phyloP scores from a whole-genome alignment of 2,797 vertebrate species.

The Hemitrygon akajei region DNA sequence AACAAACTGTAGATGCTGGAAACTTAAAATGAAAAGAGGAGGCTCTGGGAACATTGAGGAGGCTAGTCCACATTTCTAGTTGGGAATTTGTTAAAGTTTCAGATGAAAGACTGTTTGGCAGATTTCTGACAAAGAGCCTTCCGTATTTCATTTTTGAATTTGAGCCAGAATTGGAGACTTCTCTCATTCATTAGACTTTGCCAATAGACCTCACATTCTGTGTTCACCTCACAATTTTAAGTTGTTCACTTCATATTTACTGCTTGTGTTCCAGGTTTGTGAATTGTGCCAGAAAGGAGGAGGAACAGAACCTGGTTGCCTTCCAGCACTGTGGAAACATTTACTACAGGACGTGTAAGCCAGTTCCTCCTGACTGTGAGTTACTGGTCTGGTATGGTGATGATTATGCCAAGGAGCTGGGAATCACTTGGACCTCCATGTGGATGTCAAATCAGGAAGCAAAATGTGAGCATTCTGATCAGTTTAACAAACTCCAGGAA shows the following conservation, averaged over 20 bases:
- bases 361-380: conserved; percentile 47
- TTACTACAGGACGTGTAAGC: conserved; percentile 48
- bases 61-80: too few relatives aligned
- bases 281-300: conserved; percentile 51
- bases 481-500: neutral
- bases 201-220: neutral
- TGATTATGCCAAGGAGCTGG: conserved; percentile 51
- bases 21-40: too few relatives aligned
- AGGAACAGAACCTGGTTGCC: conserved; percentile 57
- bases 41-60: too few relatives aligned
- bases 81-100: too few relatives aligned
- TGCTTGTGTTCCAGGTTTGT: conserved; percentile 48
- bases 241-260: neutral
- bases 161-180: too few relatives aligned
- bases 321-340: conserved; percentile 55
- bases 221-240: neutral
- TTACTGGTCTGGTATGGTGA: conserved; percentile 57
- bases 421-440: conserved; percentile 48
- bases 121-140: too few relatives aligned
- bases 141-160: too few relatives aligned
- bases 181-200: too few relatives aligned
- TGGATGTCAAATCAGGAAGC: conserved; percentile 45
- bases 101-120: too few relatives aligned
- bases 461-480: conserved; percentile 41
- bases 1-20: too few relatives aligned